Conservation (phyloP, 2,113 vertebrate species). For the Colaptes auratus region DNA sequence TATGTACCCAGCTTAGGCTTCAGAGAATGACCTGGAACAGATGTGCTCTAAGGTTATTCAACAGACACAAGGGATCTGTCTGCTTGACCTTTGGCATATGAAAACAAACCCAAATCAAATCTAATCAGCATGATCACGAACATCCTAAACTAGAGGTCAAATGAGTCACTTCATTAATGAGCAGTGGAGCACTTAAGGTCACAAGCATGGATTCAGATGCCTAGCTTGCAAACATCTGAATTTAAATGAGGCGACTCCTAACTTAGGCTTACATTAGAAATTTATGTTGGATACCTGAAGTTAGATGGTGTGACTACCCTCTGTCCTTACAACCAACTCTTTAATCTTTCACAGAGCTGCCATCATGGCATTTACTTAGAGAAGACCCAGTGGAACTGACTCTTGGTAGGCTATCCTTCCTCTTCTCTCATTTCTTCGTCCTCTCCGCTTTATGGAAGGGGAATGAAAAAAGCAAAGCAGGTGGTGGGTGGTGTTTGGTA, state of each 20-base stretch:
- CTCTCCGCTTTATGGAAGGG: not conserved
- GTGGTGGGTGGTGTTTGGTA: not conserved
- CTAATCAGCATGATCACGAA: not conserved
- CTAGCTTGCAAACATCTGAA: not conserved
- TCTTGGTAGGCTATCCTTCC: not conserved
- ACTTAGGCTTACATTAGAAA: not conserved
- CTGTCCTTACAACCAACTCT: not conserved
- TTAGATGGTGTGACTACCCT: not conserved
- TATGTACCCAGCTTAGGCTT: not conserved
- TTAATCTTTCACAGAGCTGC: rapidly evolving
- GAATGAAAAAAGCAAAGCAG: rapidly evolving
- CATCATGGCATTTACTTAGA: not conserved
- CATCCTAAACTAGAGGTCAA: not conserved
- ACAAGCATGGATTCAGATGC: not conserved
- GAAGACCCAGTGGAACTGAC: not conserved
- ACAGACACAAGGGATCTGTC: not conserved
- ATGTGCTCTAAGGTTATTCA: not conserved
- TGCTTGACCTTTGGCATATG: not conserved
- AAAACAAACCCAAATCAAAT: not conserved
- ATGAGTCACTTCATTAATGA: not conserved
- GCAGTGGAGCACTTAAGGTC: not conserved
- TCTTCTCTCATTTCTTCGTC: not conserved
- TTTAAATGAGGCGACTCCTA: not conserved
- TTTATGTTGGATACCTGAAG: not conserved
- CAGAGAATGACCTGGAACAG: not conserved